These are phyloP conservation scores for Cryptotermes secundus DNA, from an alignment of 1,140 invertebrate genomes.

Conservation along the genomic window DNA sequence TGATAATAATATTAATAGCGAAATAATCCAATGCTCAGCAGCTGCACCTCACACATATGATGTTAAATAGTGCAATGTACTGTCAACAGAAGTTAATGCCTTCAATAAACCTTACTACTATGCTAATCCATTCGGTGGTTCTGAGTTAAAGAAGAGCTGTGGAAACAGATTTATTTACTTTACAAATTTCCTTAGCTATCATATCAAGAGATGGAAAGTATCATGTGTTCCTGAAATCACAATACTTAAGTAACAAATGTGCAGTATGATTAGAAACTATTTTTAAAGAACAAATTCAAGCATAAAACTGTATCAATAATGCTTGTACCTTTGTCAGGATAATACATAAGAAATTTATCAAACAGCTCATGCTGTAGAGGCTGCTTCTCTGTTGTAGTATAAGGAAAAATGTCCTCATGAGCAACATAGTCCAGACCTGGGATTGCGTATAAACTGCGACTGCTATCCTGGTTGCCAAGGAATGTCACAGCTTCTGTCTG, in stretches of 20 bases:
- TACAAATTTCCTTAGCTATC: too few relatives aligned
- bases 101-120: background rate
- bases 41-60: too few relatives aligned
- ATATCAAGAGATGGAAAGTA: too few relatives aligned
- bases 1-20: too few relatives aligned
- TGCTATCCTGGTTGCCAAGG: constrained; percentile 92
- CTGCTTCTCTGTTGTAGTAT: constrained; percentile 75
- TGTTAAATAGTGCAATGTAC: too few relatives aligned
- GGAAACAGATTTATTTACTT: too few relatives aligned
- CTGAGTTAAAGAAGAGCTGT: too few relatives aligned
- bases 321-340: constrained; percentile 66
- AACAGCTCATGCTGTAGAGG: constrained; percentile 93
- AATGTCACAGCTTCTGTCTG: constrained; percentile 98
- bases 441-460: constrained; percentile 88
- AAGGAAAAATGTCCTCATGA: constrained; percentile 92
- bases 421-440: constrained; percentile 95
- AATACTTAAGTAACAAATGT: too few relatives aligned
- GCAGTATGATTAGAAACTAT: constrained; percentile 29
- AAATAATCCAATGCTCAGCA: too few relatives aligned
- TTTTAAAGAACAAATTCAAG: background rate
- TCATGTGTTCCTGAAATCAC: too few relatives aligned
- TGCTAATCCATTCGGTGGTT: too few relatives aligned
- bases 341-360: constrained; percentile 88
- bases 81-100: too few relatives aligned
- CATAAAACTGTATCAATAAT: constrained; percentile 21